Conservation (phyloP, 1,140 invertebrate species). For the Globodera rostochiensis region DNA sequence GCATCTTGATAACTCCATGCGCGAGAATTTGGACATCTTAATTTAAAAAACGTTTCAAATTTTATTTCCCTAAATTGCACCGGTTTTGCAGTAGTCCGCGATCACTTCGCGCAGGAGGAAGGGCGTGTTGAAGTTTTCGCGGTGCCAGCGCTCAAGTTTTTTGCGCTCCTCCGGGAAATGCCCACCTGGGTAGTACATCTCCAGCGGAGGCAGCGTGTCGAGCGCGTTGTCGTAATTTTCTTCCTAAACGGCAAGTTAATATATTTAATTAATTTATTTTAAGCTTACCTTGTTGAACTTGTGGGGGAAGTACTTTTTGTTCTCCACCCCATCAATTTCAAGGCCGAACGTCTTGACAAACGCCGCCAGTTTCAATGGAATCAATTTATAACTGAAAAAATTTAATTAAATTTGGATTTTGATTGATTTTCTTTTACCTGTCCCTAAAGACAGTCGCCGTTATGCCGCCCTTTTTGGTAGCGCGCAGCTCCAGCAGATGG, state of each 20-base stretch:
- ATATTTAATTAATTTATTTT: no score
- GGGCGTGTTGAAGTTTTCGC: not conserved
- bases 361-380: not conserved
- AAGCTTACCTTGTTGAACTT: not conserved
- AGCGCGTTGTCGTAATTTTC: not conserved
- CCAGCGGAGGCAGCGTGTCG: not conserved
- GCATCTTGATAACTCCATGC: no score
- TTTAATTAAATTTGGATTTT: no score
- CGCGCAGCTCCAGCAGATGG: not conserved
- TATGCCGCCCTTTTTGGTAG: not conserved
- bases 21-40: no score
- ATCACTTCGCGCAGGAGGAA: not conserved
- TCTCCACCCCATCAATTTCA: not conserved
- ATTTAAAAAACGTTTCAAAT: no score
- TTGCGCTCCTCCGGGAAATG: not conserved
- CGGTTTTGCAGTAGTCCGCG: not conserved
- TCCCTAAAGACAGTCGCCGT: no score
- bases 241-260: not conserved
- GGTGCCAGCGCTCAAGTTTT: not conserved
- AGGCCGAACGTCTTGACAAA: not conserved
- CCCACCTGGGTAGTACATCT: not conserved
- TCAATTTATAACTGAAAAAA: not conserved
- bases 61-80: no score
- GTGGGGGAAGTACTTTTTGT: slow-evolving; percentile 1
- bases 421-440: no score